Evolutionary conservation across 2,888 invertebrate genomes (phyloP), one percentile per base, ranked within the genome.

Genomic region (Mactromeris polynyma): DNA sequence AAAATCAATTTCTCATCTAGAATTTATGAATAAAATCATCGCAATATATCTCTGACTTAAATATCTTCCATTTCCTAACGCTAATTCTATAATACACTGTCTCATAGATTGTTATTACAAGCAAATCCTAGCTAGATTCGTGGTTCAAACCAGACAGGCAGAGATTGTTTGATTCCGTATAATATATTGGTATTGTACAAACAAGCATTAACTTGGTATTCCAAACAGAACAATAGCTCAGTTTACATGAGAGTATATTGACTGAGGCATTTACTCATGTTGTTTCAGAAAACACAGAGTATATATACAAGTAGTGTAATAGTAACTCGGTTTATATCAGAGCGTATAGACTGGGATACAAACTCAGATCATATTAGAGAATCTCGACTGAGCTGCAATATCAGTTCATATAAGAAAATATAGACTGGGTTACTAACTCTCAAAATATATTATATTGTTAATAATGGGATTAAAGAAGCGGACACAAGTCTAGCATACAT

Each of bases 21-120:
- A 26, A 64, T 64, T 64, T 64, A 64, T 64, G n/a, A 64, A 64
- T 64, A 64, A 64, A 64, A 64, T 64, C 58, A 64, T 26, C 26
- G 9, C 26, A 2, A 26, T 64, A 64, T n/a, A 64, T 64, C n/a
- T 64, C 26, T 26, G 58, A 26, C 58, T 64, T 26, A 26, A 64
- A 21, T 6, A 11, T 9, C 7, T 11, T 26, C 26, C n/a, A 64
- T 64, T 64, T 64, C 26, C 58, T 26, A 26, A n/a, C 58, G 9
- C 26, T 64, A 26, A 64, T 64, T 64, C 58, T 26, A 64, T 64
- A 64, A 64, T n/a, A 64, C 7, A 26, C 26, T 26, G 58, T 64
- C 58, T 26, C n/a, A 26, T 64, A 64, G n/a, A 64, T 64, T 6
- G 58, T 64, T n/a, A 64, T 64, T 26, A 64, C 26, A 64, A 64